Conservation (phyloP, 2,113 vertebrate species). For the Sciurus niger region DNA sequence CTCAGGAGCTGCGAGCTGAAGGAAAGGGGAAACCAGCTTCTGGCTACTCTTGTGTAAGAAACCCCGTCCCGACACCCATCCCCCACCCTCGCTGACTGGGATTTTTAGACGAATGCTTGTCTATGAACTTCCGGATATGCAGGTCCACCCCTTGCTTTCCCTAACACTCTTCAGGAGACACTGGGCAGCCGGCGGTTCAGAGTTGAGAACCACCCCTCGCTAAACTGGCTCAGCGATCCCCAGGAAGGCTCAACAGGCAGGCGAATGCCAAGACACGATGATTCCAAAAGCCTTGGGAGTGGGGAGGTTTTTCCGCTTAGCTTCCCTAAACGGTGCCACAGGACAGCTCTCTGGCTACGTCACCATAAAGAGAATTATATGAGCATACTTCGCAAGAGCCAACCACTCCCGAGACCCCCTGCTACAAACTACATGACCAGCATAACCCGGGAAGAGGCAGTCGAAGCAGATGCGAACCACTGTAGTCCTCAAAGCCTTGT, state of each 20-base stretch:
- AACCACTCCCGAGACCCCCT: background rate
- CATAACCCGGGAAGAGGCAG: background rate
- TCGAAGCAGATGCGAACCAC: background rate
- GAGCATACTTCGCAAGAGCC: background rate
- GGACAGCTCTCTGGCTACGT: background rate
- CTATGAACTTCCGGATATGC: background rate
- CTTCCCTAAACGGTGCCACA: background rate
- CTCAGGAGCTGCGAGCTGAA: background rate
- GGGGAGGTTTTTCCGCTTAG: background rate
- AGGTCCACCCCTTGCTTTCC: conserved; percentile 4
- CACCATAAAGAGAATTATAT: background rate
- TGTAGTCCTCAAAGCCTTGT: background rate
- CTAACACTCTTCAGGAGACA: conserved; percentile 16
- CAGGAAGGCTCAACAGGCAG: background rate
- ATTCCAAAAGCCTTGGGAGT: background rate
- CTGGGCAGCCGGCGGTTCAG: background rate
- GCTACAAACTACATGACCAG: conserved; percentile 16
- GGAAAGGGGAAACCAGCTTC: conserved; percentile 28
- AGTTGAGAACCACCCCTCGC: background rate
- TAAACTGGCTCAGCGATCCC: conserved; percentile 44
- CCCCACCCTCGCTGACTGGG: background rate
- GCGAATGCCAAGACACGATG: background rate
- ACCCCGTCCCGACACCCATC: background rate
- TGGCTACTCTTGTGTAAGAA: conserved; percentile 45
- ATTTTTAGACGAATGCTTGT: background rate